Evolutionary conservation across 1,140 invertebrate genomes (phyloP), one percentile per base, ranked within the genome.

Genomic region (Coptotermes formosanus): DNA sequence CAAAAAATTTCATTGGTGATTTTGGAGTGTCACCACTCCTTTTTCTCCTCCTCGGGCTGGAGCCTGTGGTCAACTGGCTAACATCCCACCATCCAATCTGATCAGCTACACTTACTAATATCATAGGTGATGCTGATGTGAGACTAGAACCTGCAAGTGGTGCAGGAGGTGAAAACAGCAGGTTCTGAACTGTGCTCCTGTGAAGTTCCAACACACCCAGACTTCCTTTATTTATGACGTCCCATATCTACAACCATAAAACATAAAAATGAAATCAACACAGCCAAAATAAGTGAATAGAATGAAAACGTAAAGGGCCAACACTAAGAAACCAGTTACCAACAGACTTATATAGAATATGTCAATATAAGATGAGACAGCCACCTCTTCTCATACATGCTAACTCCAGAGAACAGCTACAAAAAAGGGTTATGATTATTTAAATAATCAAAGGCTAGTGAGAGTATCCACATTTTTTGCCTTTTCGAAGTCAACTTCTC

Each of bases 81-180:
- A 75, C 64, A 75, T 75, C 64, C 64, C 64, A 75, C 64, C 64
- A 75, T 30, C 64, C 64, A n/a, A 75, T 75, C n/a, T 75, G 64
- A 75, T 75, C 64, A 75, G 8, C 64, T n/a, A 75, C 64, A 7
- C 64, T 75, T 16, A 75, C 7, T n/a, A 75, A 30, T 75, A 75
- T 30, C n/a, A 75, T 9, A n/a, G 64, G 64, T n/a, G 64, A 25
- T 30, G 8, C 25, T 30, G 64, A 75, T 9, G 30, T 30, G 4
- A 9, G 8, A 30, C 7, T 8, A n/a, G 64, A n/a, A 0, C 64
- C 64, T n/a, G 6, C 64, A 75, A 1, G 3, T 75, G 25, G 2
- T n/a, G 64, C 64, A 75, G 64, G 64, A 75, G 64, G 64, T 30
- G 64, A 75, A 30, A 75, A 75, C 64, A 75, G 64, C n/a, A 75